Conservation (phyloP, 1,140 invertebrate genomes). For the Sipha flava region DNA sequence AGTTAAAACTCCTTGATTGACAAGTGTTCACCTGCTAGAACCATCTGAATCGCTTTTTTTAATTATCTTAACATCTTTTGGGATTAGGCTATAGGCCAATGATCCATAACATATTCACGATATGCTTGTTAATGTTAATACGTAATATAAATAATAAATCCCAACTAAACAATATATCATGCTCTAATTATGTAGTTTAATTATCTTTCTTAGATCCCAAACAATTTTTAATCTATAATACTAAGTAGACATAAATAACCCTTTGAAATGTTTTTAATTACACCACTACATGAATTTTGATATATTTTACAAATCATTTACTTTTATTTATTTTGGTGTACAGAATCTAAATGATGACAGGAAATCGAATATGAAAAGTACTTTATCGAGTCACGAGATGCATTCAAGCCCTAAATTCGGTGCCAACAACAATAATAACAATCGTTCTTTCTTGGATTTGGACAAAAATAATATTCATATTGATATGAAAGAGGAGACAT, state of each 20-base stretch:
- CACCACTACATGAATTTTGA: neutral
- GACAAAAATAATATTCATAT: constrained; percentile 44
- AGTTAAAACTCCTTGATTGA: neutral
- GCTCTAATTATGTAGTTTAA: neutral
- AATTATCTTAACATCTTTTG: constrained; percentile 10
- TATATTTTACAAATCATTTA: neutral
- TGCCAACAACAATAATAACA: constrained; percentile 44
- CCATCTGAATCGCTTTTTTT: neutral
- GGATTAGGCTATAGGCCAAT: neutral
- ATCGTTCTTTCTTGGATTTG: constrained; percentile 48
- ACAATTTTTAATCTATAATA: neutral
- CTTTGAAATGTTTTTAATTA: neutral
- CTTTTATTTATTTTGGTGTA: neutral
- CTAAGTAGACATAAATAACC: neutral
- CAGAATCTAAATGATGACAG: constrained; percentile 12
- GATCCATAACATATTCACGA: neutral
- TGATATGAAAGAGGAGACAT: constrained; percentile 54
- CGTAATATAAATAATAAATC: neutral
- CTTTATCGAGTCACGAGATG: constrained; percentile 30
- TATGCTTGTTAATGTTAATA: constrained; percentile 2
- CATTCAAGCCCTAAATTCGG: constrained; percentile 43
- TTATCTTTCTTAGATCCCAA: neutral
- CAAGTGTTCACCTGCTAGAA: neutral
- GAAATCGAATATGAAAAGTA: constrained; percentile 14
- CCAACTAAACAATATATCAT: neutral